phyloP scores from a whole-genome alignment of 2,797 vertebrate species.

The Aphelocoma californica region DNA sequence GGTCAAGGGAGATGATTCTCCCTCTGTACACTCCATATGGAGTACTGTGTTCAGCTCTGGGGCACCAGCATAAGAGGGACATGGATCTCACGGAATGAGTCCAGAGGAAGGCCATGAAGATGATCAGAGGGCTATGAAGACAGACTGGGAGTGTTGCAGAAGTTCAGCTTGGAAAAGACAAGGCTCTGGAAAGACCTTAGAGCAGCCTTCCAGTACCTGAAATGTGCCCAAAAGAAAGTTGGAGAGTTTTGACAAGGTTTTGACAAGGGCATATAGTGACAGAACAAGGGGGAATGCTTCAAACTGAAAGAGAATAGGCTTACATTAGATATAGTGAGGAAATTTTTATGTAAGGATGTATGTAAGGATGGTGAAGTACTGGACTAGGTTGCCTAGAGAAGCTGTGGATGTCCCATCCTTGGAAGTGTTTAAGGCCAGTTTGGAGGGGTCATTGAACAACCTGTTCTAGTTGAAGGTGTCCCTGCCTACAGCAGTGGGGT shows the following conservation, averaged over 20 bases:
- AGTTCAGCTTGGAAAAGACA: background rate
- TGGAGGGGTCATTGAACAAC: background rate
- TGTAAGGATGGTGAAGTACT: background rate
- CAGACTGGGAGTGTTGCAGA: background rate
- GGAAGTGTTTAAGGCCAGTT: background rate
- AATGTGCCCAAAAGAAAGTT: background rate
- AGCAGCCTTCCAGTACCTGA: background rate
- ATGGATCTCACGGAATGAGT: background rate
- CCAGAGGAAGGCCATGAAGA: background rate
- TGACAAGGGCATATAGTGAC: background rate
- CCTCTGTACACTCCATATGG: background rate
- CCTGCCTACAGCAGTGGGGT: background rate
- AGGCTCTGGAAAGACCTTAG: background rate
- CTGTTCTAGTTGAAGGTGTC: background rate
- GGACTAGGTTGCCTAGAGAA: background rate
- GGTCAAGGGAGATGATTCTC: background rate
- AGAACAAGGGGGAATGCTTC: background rate
- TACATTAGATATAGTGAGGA: background rate
- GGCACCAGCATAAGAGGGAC: background rate
- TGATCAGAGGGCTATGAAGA: background rate
- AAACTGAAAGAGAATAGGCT: background rate
- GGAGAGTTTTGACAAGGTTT: background rate
- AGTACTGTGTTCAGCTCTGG: background rate
- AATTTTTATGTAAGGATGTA: background rate
- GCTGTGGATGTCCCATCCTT: background rate